These are phyloP conservation scores for Apamea sordens DNA, from an alignment of 2,888 invertebrate genomes.

Conservation along the genomic window DNA sequence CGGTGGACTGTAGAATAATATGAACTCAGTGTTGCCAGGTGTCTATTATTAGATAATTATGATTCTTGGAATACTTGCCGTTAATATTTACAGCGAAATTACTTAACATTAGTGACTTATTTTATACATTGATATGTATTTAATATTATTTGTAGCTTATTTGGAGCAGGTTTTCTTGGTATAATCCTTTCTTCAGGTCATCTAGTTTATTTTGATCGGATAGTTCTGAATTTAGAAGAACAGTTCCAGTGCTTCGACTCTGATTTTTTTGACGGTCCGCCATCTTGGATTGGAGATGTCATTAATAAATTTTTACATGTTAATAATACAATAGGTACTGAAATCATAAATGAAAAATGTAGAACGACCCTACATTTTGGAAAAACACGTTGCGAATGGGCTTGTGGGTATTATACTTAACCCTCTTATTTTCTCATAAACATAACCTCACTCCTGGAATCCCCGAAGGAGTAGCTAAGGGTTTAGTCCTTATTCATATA, in stretches of 20 bases:
- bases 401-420: background rate
- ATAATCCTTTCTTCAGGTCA: background rate
- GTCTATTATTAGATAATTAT: no score
- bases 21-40: background rate
- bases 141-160: background rate
- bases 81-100: background rate
- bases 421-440: background rate
- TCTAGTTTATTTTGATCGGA: background rate
- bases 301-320: background rate
- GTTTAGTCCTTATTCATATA: conserved; percentile 5
- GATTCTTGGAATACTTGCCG: background rate
- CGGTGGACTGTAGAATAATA: background rate
- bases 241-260: background rate
- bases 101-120: no score
- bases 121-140: background rate
- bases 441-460: background rate
- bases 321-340: background rate
- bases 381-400: background rate
- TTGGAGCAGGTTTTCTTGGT: background rate
- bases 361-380: background rate
- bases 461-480: background rate
- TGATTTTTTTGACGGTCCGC: background rate
- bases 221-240: background rate
- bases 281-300: conserved; percentile 2
- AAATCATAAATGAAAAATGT: background rate